phyloP scores from a whole-genome alignment of 2,888 invertebrate genomes.

The Dasysyrphus tricinctus region DNA sequence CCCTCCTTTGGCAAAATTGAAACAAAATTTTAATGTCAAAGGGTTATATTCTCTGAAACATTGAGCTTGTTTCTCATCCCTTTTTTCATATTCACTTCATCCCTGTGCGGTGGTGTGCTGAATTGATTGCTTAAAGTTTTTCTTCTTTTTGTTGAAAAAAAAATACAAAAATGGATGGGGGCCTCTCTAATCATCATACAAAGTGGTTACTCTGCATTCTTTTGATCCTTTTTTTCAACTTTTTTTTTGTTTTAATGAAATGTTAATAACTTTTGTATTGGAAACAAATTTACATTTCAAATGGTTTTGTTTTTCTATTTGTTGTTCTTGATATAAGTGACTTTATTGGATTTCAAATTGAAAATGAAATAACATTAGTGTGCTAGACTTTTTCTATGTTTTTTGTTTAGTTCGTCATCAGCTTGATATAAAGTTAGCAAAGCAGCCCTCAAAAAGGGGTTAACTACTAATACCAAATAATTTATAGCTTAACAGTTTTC shows the following conservation, averaged over 20 bases:
- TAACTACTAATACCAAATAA: too few species aligned
- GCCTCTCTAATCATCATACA: constrained; percentile 66
- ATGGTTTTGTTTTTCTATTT: neutral
- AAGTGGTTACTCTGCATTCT: constrained; percentile 62
- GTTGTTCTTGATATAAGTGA: neutral
- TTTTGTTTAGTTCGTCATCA: too few species aligned
- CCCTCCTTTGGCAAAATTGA: constrained; percentile 43
- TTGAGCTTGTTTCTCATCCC: constrained; percentile 37
- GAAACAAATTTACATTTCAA: constrained; percentile 26
- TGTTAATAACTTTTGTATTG: constrained; percentile 21
- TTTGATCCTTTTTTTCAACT: constrained; percentile 57
- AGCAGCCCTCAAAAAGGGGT: too few species aligned
- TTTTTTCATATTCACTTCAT: constrained; percentile 25
- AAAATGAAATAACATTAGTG: too few species aligned
- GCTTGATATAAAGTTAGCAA: too few species aligned
- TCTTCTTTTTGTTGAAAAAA: neutral
- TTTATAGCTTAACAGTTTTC: too few species aligned
- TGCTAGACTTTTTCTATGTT: too few species aligned
- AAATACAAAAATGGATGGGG: neutral
- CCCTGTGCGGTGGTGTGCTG: neutral
- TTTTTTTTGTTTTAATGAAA: constrained; percentile 11
- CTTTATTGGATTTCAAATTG: neutral
- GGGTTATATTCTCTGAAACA: constrained; percentile 52
- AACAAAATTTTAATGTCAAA: constrained; percentile 76
- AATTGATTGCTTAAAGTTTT: constrained; percentile 54